Percentiles rank a stretch among this genome's conserved stretches.
Evolutionary conservation across 2,888 invertebrate genomes (phyloP).

Genomic region (Cremastinae sp.): DNA sequence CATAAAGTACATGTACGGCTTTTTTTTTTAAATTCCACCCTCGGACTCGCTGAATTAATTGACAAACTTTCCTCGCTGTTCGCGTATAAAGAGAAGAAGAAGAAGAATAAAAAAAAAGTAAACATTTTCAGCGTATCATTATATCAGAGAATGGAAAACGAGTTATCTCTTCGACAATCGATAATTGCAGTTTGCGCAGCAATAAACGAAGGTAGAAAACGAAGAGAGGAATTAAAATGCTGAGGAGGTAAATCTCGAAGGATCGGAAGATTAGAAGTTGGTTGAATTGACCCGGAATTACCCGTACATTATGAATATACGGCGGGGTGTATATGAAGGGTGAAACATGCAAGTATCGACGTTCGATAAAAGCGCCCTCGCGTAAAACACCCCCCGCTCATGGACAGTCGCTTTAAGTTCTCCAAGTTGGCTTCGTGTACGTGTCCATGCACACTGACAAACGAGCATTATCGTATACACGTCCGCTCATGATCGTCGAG

Average conservation of each 20-base stretch:
- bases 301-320: slow-evolving; percentile 26
- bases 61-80: too few relatives aligned
- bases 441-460: slow-evolving; percentile 11
- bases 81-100: too few relatives aligned
- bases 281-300: slow-evolving; percentile 14
- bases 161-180: background rate
- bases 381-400: slow-evolving; percentile 23
- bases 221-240: background rate
- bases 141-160: background rate
- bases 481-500: slow-evolving; percentile 65
- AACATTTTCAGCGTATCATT: background rate
- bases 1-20: background rate
- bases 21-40: background rate
- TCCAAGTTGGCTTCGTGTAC: slow-evolving; percentile 66
- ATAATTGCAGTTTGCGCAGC: background rate
- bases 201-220: background rate
- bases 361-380: slow-evolving; percentile 64
- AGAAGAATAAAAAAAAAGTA: background rate
- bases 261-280: background rate
- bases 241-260: background rate
- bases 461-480: background rate
- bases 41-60: background rate
- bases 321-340: slow-evolving; percentile 35
- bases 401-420: slow-evolving; percentile 64
- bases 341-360: slow-evolving; percentile 67